A percentile compares a stretch with the other conserved stretches of the same genome.
These are phyloP conservation scores for Piscicola geometra DNA, from an alignment of 2,888 invertebrate species.

Conservation along the genomic window DNA sequence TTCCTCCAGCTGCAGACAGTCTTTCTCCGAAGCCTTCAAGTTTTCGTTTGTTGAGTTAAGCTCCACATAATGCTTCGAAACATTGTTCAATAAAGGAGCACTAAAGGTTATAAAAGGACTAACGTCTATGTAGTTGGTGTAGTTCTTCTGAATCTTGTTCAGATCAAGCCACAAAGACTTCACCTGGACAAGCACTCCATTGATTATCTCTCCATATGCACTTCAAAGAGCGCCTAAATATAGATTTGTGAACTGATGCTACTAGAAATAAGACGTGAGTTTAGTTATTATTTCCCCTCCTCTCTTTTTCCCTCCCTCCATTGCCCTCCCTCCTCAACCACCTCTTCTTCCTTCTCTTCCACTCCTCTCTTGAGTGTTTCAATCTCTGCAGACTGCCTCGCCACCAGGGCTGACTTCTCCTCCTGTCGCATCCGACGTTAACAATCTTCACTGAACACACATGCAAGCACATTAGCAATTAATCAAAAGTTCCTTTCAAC, in stretches of 20 bases:
- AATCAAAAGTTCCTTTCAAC: too few relatives aligned
- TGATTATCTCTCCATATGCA: conserved; percentile 16
- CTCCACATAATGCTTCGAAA: too few relatives aligned
- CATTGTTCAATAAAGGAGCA: not conserved
- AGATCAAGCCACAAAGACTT: conserved; percentile 24
- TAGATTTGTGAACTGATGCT: too few relatives aligned
- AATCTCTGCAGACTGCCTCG: conserved; percentile 10
- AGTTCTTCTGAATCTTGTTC: conserved; percentile 32
- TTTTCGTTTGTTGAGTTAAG: too few relatives aligned
- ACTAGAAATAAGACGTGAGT: too few relatives aligned
- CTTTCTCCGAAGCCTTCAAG: conserved; percentile 32
- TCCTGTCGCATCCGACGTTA: not conserved
- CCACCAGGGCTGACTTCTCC: not conserved
- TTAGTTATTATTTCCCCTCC: too few relatives aligned
- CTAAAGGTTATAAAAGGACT: too few relatives aligned
- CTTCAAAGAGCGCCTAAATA: conserved; percentile 8
- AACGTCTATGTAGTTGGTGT: conserved; percentile 30
- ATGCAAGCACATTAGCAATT: too few relatives aligned
- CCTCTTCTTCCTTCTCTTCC: conserved; percentile 29
- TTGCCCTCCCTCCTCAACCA: too few relatives aligned
- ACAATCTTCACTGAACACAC: too few relatives aligned
- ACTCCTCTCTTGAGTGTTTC: conserved; percentile 11
- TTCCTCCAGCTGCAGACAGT: conserved; percentile 21
- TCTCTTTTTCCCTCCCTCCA: too few relatives aligned
- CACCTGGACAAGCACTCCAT: not conserved